A percentile compares a stretch with the other conserved stretches of the same genome.
These are phyloP conservation scores for Scomberomorus guttatus DNA, from an alignment of 2,797 vertebrate species.

Conservation along the genomic window DNA sequence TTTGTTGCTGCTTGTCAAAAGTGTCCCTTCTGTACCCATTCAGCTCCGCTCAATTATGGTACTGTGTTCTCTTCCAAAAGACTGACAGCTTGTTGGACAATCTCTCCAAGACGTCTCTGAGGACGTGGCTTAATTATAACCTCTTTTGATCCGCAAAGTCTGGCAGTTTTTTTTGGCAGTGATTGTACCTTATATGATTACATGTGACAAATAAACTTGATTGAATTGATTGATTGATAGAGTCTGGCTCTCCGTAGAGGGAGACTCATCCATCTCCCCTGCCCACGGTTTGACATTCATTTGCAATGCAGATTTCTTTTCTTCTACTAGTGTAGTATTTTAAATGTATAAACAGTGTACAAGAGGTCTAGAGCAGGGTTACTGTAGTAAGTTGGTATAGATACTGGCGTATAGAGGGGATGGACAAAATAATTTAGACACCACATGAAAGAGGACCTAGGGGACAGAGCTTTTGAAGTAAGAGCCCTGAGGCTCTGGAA, in stretches of 20 bases:
- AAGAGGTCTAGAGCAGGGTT: background rate
- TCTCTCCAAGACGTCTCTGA: conserved; percentile 56
- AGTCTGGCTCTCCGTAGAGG: conserved; percentile 43
- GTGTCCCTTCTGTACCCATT: conserved; percentile 52
- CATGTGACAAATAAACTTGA: too few species aligned
- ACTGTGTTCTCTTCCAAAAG: conserved; percentile 52
- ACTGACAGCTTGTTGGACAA: conserved; percentile 69
- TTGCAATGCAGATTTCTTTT: conserved; percentile 51
- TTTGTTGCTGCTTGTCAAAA: conserved; percentile 53
- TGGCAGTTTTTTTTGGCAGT: conserved; percentile 11
- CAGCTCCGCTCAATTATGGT: conserved; percentile 48
- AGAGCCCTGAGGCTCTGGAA: too few species aligned
- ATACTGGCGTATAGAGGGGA: background rate
- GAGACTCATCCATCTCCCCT: conserved; percentile 52
- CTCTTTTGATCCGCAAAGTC: conserved; percentile 67
- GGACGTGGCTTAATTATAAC: conserved; percentile 72
- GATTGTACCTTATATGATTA: too few species aligned
- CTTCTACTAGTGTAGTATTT: conserved; percentile 28
- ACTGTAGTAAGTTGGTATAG: background rate
- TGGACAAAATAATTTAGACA: background rate
- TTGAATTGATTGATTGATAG: background rate
- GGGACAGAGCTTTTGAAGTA: too few species aligned
- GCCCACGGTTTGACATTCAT: conserved; percentile 51
- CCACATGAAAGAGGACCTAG: background rate
- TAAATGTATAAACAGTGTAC: conserved; percentile 22